Evolutionary conservation across 2,888 invertebrate genomes (phyloP).

Genomic region (Leptodirus hochenwartii): DNA sequence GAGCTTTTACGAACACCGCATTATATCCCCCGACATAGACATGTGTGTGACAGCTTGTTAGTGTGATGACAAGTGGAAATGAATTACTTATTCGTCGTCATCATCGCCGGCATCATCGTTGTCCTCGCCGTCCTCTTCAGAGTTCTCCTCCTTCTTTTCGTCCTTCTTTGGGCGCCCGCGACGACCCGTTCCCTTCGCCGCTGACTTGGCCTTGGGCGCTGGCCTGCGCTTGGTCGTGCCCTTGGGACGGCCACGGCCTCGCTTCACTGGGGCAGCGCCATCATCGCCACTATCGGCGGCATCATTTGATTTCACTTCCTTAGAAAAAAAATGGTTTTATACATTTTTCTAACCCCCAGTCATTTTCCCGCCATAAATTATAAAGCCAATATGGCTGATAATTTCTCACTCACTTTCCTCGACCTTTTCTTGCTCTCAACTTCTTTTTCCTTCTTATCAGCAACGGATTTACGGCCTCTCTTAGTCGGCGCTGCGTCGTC

Average conservation of each 20-base stretch:
- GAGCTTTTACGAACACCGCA: too few species aligned
- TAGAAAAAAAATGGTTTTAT: not conserved
- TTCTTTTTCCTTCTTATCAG: slow-evolving; percentile 11
- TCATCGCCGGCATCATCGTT: slow-evolving; percentile 23
- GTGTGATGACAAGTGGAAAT: too few species aligned
- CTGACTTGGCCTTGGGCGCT: slow-evolving; percentile 22
- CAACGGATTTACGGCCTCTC: slow-evolving; percentile 27
- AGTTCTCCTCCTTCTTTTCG: slow-evolving; percentile 22
- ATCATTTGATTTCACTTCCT: slow-evolving; percentile 17
- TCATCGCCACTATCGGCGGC: slow-evolving; percentile 16
- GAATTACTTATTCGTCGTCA: slow-evolving; percentile 18
- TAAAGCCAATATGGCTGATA: too few species aligned
- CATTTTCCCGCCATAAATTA: slow-evolving; percentile 13
- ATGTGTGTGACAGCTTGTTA: too few species aligned
- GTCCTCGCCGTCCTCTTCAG: slow-evolving; percentile 26
- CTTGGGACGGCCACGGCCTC: slow-evolving; percentile 35
- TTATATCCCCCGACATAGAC: too few species aligned
- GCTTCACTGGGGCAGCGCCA: slow-evolving; percentile 26
- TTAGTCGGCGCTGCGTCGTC: slow-evolving; percentile 28
- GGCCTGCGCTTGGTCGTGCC: slow-evolving; percentile 32
- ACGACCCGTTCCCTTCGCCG: slow-evolving; percentile 23
- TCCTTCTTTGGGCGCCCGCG: slow-evolving; percentile 29
- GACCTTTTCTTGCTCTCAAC: slow-evolving; percentile 16
- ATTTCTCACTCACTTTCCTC: too few species aligned
- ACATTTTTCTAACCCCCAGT: slow-evolving; percentile 8